Conservation (phyloP, 2,797 vertebrate genomes). For the Acanthis flammea region DNA sequence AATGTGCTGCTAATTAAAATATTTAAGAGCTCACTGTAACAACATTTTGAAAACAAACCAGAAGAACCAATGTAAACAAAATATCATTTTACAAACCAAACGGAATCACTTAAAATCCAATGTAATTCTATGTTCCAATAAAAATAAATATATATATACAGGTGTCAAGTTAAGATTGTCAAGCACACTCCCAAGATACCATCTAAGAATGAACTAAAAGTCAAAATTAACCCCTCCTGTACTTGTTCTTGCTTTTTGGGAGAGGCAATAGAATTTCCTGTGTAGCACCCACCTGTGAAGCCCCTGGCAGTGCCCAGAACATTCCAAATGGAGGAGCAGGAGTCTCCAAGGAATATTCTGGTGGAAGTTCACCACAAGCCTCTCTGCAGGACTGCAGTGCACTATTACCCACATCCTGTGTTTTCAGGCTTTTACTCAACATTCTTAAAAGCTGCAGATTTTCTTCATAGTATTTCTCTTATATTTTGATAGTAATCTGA, state of each 20-base stretch:
- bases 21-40: constrained; percentile 59
- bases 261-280: neutral
- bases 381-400: neutral
- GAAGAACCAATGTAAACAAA: constrained; percentile 43
- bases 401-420: neutral
- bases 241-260: neutral
- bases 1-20: constrained; percentile 65
- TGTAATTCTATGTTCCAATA: constrained; percentile 37
- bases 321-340: neutral
- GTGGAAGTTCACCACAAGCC: neutral
- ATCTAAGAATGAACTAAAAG: constrained; percentile 9
- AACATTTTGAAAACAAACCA: constrained; percentile 65
- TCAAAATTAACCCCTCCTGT: constrained; percentile 33
- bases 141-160: constrained; percentile 62
- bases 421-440: neutral
- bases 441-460: neutral
- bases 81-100: constrained; percentile 64
- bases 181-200: constrained; percentile 20
- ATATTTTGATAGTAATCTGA: neutral
- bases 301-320: neutral
- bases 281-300: neutral
- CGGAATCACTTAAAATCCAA: constrained; percentile 44
- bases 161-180: constrained; percentile 46
- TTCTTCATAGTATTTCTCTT: neutral
- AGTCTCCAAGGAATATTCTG: neutral